Conservation (phyloP, 2,888 invertebrate genomes). For the Acleris emargana region DNA sequence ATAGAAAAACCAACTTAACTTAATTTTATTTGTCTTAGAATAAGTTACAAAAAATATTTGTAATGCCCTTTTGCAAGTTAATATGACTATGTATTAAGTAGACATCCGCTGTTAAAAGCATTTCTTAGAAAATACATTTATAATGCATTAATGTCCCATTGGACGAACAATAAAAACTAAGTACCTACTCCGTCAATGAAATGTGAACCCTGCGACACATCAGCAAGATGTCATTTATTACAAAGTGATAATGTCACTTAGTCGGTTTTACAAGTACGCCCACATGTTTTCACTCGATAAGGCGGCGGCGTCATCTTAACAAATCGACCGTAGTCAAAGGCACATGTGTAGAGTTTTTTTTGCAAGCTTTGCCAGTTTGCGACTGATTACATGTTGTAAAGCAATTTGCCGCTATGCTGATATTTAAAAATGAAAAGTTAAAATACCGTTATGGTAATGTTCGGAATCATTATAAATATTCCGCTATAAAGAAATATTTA, state of each 20-base stretch:
- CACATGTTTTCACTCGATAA: constrained; percentile 27
- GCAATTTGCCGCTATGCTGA: constrained; percentile 19
- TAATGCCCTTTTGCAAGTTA: too few species aligned
- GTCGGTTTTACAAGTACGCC: constrained; percentile 18
- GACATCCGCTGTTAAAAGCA: too few species aligned
- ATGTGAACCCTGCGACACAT: too few species aligned
- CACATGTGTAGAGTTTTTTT: constrained; percentile 31
- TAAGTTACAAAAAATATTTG: too few species aligned
- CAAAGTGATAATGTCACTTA: background rate
- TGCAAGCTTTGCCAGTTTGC: constrained; percentile 16
- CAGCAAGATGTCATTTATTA: background rate
- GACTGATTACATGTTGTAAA: constrained; percentile 28
- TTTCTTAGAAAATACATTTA: too few species aligned
- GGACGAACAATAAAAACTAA: too few species aligned
- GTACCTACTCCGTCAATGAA: too few species aligned
- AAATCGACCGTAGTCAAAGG: constrained; percentile 30
- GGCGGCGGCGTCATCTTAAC: constrained; percentile 35
- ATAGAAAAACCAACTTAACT: too few species aligned
- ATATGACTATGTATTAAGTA: too few species aligned
- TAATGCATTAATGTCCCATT: too few species aligned
- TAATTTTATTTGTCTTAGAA: too few species aligned
- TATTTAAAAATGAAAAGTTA: background rate
- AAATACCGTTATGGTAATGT: background rate
- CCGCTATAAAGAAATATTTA: background rate
- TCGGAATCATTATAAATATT: background rate